Base-by-base conservation (phyloP, 2,888 invertebrate genomes). In the Andrena chrysosceles region DNA sequence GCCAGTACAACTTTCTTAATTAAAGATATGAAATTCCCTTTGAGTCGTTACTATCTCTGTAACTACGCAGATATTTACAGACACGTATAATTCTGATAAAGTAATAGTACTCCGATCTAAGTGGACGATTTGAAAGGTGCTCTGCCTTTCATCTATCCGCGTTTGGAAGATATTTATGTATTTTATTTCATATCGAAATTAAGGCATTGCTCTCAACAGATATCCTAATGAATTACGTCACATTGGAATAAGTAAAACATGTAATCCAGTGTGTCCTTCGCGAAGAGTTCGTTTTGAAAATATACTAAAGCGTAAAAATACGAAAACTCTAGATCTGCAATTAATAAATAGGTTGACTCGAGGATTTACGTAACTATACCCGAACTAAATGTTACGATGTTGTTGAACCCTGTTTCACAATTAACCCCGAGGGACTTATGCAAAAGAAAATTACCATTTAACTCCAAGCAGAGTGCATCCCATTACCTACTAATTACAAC, bases 391-490 rank as follows among this genome's bases (percentile, higher is more conserved):
- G 6, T 23, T 35, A n/a, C 54, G 5, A 56, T 23, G 26, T 69
- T 56, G 56, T 20, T n/a, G 20, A 52, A 20, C 20, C n/a, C 20
- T 52, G 52, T 20, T 56, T 56, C 23, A 26, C 10, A 8, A 56
- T 20, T 29, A 33, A 62, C 31, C 31, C n/a, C 33, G 8, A 8
- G 69, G 48, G 29, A 56, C 26, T 29, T 29, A 59, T 33, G 26
- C 20, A 20, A 48, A 29, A 33, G 31, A 26, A 31, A 54, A 66
- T 78, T 60, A 48, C 62, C 35, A 60, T 77, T 76, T 66, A 20
- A 35, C 48, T 48, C 5, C 29, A 20, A n/a, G 20, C 7, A 49
- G 7, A 16, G 16, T 7, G 29, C 59, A 20, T 29, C 33, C 16
- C 8, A n/a, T 59, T 59, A 13, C 13, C 13, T 7, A 23, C 20